These are phyloP conservation scores for Mus minutoides DNA, from an alignment of 2,797 vertebrate species.

Conservation along the genomic window DNA sequence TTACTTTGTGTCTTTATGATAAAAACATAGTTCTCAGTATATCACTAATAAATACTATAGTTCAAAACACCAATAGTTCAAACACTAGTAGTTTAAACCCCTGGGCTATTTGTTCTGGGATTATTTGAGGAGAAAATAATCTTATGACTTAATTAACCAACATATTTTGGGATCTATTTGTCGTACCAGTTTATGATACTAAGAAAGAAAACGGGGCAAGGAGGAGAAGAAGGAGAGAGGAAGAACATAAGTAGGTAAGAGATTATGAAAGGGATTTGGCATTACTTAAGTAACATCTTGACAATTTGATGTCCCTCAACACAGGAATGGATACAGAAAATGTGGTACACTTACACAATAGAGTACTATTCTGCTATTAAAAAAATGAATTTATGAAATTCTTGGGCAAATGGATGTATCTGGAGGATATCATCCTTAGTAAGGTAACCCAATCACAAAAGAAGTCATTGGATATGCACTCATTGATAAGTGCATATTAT, in stretches of 20 bases:
- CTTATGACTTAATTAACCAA: not conserved
- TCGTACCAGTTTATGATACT: not conserved
- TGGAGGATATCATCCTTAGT: too few relatives aligned
- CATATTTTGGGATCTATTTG: not conserved
- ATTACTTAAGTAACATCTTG: not conserved
- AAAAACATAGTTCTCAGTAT: not conserved
- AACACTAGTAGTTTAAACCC: not conserved
- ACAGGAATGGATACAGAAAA: too few relatives aligned
- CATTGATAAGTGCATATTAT: too few relatives aligned
- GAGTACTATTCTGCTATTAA: too few relatives aligned
- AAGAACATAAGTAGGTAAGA: not conserved
- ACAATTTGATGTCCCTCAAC: too few relatives aligned
- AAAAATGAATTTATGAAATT: too few relatives aligned
- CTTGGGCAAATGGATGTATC: too few relatives aligned
- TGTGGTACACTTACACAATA: too few relatives aligned
- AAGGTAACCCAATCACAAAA: too few relatives aligned
- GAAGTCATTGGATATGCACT: too few relatives aligned
- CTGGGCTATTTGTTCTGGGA: not conserved
- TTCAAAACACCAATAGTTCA: too few relatives aligned
- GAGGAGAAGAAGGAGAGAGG: not conserved
- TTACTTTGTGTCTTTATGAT: not conserved
- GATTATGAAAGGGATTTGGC: not conserved
- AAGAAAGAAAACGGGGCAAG: rapidly evolving
- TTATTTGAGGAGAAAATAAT: not conserved
- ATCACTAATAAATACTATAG: not conserved